phyloP scores from a whole-genome alignment of 2,888 invertebrate species.

The Exephanes ischioxanthus region DNA sequence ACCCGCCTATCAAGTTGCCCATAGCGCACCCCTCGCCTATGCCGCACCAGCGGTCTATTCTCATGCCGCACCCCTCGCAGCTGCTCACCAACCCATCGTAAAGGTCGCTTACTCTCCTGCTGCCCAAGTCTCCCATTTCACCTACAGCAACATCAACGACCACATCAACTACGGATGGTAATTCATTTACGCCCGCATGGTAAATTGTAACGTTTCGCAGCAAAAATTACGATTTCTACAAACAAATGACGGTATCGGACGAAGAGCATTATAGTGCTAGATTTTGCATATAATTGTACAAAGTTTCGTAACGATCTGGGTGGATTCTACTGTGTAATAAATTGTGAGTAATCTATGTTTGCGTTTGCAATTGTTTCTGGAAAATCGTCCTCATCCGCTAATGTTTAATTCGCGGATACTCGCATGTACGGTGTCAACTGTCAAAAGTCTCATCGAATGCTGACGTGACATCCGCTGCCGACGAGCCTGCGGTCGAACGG shows the following conservation, averaged over 20 bases:
- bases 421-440: neutral
- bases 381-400: neutral
- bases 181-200: slow-evolving; percentile 6
- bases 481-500: no score
- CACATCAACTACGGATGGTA: slow-evolving; percentile 72
- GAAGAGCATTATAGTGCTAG: slow-evolving; percentile 6
- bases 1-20: slow-evolving; percentile 59
- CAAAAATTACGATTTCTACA: neutral
- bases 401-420: no score
- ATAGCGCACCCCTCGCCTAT: slow-evolving; percentile 30
- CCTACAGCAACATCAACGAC: slow-evolving; percentile 71
- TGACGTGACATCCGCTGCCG: no score
- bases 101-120: slow-evolving; percentile 70
- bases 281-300: slow-evolving; percentile 47
- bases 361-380: neutral
- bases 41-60: slow-evolving; percentile 45
- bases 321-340: slow-evolving; percentile 55
- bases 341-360: slow-evolving; percentile 44
- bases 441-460: neutral
- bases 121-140: slow-evolving; percentile 68
- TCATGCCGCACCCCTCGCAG: slow-evolving; percentile 50
- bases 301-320: slow-evolving; percentile 43
- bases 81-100: slow-evolving; percentile 61
- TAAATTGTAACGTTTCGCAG: neutral
- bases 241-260: neutral